Conservation (phyloP, 2,888 invertebrate species). For the Sinhomidia bicolor region DNA sequence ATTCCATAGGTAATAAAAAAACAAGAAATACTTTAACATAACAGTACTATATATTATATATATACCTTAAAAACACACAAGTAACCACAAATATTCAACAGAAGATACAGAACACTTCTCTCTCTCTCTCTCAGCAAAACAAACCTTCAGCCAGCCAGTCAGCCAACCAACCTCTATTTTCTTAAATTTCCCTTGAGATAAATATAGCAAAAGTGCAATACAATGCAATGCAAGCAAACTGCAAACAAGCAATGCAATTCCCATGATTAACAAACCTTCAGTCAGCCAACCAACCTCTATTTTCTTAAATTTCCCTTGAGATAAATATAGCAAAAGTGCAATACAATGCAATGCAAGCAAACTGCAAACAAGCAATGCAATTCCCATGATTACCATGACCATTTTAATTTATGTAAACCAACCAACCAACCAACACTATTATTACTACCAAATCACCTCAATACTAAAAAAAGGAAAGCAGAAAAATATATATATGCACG, state of each 20-base stretch:
- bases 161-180: not conserved
- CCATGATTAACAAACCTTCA: not conserved
- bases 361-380: too few species aligned
- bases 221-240: conserved; percentile 32
- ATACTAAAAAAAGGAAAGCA: conserved; percentile 31
- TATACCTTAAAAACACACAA: not conserved
- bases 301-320: conserved; percentile 23
- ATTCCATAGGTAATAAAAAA: conserved; percentile 41
- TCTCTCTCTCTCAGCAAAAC: too few species aligned
- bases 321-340: conserved; percentile 34
- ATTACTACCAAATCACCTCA: not conserved
- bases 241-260: conserved; percentile 32
- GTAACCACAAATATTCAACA: conserved; percentile 41
- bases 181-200: conserved; percentile 34
- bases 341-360: conserved; percentile 41
- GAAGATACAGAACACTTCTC: conserved; percentile 49
- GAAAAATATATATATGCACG: conserved; percentile 28
- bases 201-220: conserved; percentile 43
- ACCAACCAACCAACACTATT: not conserved
- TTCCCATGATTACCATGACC: too few species aligned
- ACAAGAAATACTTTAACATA: conserved; percentile 9
- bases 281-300: not conserved
- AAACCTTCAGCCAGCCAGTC: too few species aligned
- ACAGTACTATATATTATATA: not conserved
- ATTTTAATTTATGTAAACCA: too few species aligned